Evolutionary conservation across 2,113 vertebrate genomes (phyloP).

Genomic region (Oreochromis niloticus): DNA sequence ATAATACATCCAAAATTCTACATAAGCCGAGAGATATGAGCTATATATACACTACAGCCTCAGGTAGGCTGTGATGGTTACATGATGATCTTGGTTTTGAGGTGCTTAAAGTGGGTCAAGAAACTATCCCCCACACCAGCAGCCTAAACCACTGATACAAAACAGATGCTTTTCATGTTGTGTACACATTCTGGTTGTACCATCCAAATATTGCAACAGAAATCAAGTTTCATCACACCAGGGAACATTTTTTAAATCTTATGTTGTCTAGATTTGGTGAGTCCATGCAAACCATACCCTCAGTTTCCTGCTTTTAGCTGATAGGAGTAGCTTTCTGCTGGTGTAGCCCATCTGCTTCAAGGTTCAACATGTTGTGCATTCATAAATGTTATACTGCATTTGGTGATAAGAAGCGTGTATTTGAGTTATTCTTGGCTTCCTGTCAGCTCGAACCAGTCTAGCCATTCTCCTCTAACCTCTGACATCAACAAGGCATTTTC

Average conservation of each 20-base stretch:
- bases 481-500: not conserved
- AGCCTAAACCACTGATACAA: not conserved
- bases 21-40: not conserved
- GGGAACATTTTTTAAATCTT: not conserved
- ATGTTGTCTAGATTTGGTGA: not conserved
- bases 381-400: not conserved
- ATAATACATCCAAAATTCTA: not conserved
- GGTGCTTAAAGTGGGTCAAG: not conserved
- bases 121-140: not conserved
- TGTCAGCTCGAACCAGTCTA: not conserved
- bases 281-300: not conserved
- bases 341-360: not conserved
- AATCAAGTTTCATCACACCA: not conserved
- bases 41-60: not conserved
- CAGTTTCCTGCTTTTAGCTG: not conserved
- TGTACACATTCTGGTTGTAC: rapidly evolving
- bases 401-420: not conserved
- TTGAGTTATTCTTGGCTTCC: not conserved
- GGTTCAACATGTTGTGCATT: not conserved
- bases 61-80: not conserved
- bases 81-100: not conserved
- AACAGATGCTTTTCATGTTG: not conserved
- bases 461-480: not conserved
- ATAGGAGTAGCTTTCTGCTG: not conserved
- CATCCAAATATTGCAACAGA: not conserved